phyloP scores from a whole-genome alignment of 2,797 vertebrate genomes.

The Oceanodroma leucorhoa region DNA sequence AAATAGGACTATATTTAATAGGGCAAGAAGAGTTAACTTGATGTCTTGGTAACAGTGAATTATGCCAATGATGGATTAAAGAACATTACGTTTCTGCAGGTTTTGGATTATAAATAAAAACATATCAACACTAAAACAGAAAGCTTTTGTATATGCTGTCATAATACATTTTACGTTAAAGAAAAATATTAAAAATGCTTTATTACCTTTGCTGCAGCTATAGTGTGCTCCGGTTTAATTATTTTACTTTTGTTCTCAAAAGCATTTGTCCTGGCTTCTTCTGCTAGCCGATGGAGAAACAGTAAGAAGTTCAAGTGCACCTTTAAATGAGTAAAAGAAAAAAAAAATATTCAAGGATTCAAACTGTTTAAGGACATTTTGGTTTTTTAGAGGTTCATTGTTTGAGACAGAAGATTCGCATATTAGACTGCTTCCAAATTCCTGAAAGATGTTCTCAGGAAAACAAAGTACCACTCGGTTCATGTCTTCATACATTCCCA shows the following conservation, averaged over 20 bases:
- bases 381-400: neutral
- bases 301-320: slow-evolving; percentile 85
- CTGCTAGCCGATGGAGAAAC: slow-evolving; percentile 85
- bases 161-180: neutral
- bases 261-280: slow-evolving; percentile 86
- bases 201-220: slow-evolving; percentile 82
- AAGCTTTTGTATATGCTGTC: neutral
- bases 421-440: neutral
- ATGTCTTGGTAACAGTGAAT: neutral
- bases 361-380: neutral
- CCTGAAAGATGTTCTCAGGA: neutral
- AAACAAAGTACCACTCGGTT: neutral
- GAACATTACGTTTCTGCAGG: neutral
- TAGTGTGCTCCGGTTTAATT: slow-evolving; percentile 83
- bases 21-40: neutral
- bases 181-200: neutral
- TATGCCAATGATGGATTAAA: neutral
- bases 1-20: neutral
- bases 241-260: slow-evolving; percentile 82
- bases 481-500: neutral
- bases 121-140: neutral
- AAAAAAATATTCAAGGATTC: neutral
- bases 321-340: slow-evolving; percentile 68
- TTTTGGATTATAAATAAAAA: neutral
- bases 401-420: neutral